phyloP scores from a whole-genome alignment of 2,797 vertebrate genomes.

The Artibeus lituratus region DNA sequence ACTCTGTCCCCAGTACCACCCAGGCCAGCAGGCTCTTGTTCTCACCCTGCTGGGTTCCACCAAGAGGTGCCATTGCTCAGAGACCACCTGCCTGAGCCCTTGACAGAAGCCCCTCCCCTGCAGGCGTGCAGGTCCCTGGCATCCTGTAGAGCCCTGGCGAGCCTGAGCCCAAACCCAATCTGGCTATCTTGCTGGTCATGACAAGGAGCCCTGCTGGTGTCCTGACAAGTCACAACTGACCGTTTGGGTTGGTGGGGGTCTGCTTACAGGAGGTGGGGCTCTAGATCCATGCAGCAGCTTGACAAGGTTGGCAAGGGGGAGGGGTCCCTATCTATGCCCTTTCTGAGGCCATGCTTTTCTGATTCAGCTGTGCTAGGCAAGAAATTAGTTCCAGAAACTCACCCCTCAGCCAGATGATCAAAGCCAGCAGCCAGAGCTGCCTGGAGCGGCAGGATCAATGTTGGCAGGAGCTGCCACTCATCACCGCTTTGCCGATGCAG shows the following conservation, averaged over 20 bases:
- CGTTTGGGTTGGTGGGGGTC: background rate
- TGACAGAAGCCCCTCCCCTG: background rate
- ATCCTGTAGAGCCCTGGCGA: background rate
- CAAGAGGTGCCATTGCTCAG: background rate
- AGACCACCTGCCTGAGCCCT: background rate
- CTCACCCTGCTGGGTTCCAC: background rate
- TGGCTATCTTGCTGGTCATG: background rate
- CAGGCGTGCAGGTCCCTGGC: background rate
- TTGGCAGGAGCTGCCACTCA: constrained; percentile 19
- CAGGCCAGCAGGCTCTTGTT: background rate
- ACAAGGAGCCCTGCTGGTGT: background rate
- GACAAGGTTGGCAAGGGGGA: background rate
- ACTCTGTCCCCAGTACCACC: background rate
- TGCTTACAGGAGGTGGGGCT: background rate
- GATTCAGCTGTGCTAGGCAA: background rate
- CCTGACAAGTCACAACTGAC: background rate
- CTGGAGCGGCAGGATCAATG: background rate
- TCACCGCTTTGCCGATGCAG: background rate
- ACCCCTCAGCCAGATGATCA: background rate
- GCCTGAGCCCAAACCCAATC: background rate
- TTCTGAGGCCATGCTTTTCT: background rate
- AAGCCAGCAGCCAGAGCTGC: background rate
- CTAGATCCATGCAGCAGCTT: background rate
- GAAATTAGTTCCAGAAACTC: background rate
- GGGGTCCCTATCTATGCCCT: background rate